Conservation (phyloP, 2,113 vertebrate genomes). For the Antechinus flavipes region DNA sequence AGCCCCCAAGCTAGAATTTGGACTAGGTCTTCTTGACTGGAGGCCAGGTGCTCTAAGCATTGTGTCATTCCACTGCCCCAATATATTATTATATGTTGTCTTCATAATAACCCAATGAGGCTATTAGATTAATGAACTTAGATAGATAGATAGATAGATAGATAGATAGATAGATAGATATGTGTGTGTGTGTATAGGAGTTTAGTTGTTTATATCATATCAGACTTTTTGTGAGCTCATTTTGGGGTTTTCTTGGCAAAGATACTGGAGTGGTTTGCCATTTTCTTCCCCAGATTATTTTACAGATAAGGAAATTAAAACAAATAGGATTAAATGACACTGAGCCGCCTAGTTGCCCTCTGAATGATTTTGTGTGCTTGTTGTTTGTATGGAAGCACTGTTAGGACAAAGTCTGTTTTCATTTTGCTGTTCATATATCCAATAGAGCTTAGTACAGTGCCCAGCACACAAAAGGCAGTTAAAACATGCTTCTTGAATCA, state of each 20-base stretch:
- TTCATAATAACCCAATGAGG: neutral
- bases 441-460: neutral
- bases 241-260: too few relatives aligned
- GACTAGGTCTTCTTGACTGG: neutral
- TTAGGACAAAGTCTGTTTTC: neutral
- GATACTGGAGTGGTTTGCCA: too few relatives aligned
- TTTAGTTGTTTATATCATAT: too few relatives aligned
- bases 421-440: neutral
- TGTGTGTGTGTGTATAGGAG: too few relatives aligned
- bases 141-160: too few relatives aligned
- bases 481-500: neutral
- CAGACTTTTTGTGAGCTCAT: too few relatives aligned
- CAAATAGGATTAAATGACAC: too few relatives aligned
- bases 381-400: neutral
- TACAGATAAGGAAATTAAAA: too few relatives aligned
- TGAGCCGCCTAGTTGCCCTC: neutral
- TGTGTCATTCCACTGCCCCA: neutral
- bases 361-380: neutral
- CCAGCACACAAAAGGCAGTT: neutral
- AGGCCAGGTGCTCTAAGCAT: neutral
- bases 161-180: too few relatives aligned
- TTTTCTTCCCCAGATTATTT: too few relatives aligned
- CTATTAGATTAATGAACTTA: neutral
- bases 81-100: neutral
- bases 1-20: neutral